Percentiles rank a stretch among this genome's conserved stretches.
Conservation (phyloP, 2,797 vertebrate species). For the Spondyliosoma cantharus region DNA sequence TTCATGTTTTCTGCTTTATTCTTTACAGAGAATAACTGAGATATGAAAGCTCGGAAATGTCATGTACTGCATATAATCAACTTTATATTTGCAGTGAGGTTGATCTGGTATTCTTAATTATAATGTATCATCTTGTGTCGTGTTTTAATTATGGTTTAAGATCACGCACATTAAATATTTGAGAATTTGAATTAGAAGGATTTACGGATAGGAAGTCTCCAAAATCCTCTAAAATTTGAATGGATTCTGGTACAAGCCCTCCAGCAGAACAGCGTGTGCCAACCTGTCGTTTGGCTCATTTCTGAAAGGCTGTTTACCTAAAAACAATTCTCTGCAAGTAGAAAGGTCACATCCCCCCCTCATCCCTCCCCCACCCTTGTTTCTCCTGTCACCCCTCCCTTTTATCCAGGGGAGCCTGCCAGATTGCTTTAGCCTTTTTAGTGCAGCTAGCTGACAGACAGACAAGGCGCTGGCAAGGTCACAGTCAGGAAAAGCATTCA, state of each 20-base stretch:
- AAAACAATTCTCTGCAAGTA: conserved; percentile 86
- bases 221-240: not conserved
- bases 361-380: conserved; percentile 68
- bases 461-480: conserved; percentile 88
- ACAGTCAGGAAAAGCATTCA: conserved; percentile 80
- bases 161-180: not conserved
- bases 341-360: conserved; percentile 88
- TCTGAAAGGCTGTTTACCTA: conserved; percentile 91
- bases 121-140: too few relatives aligned
- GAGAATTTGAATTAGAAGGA: not conserved
- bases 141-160: not conserved
- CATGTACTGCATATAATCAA: not conserved
- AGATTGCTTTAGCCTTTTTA: conserved; percentile 93
- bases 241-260: not conserved
- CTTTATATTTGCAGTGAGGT: conserved; percentile 1
- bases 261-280: conserved; percentile 27
- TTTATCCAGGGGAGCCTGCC: conserved; percentile 78
- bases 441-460: conserved; percentile 84
- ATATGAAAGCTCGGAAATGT: conserved; percentile 12
- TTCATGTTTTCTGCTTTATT: conserved; percentile 9
- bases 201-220: not conserved
- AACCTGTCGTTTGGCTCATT: conserved; percentile 79
- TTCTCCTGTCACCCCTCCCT: conserved; percentile 63
- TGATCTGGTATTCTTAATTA: not conserved
- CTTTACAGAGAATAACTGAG: conserved; percentile 14